A percentile compares a stretch with the other conserved stretches of the same genome.
These are phyloP conservation scores for Eupeodes luniger DNA, from an alignment of 2,888 invertebrate species.

Conservation along the genomic window DNA sequence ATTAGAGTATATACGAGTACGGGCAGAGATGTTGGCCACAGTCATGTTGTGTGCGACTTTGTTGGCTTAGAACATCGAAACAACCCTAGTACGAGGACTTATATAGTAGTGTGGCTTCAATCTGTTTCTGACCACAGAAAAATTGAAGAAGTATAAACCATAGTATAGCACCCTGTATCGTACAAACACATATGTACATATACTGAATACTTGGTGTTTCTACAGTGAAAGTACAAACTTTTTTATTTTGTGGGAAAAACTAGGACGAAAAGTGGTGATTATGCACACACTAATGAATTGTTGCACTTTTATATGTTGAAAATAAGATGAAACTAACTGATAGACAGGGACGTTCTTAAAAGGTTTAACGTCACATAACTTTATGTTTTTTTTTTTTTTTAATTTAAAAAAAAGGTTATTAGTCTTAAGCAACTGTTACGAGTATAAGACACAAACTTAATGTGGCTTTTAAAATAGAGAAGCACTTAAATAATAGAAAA, in stretches of 20 bases:
- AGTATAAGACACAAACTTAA: too few species aligned
- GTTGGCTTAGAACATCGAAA: conserved; percentile 25
- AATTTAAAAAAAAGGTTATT: too few species aligned
- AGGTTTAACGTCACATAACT: background rate
- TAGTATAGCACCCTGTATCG: background rate
- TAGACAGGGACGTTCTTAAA: background rate
- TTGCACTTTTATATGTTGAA: conserved; percentile 53
- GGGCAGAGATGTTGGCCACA: conserved; percentile 51
- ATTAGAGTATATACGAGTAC: conserved; percentile 38
- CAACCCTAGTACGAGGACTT: background rate
- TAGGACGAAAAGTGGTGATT: conserved; percentile 63
- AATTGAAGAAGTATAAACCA: conserved; percentile 13
- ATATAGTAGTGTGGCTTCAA: conserved; percentile 42
- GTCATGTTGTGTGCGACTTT: conserved; percentile 66
- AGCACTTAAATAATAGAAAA: too few species aligned
- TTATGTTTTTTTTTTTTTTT: too few species aligned
- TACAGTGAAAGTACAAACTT: background rate
- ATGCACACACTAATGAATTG: conserved; percentile 71
- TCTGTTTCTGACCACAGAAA: conserved; percentile 33
- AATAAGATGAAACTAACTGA: conserved; percentile 5
- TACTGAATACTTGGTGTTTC: too few species aligned
- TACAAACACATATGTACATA: background rate
- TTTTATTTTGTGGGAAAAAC: conserved; percentile 12
- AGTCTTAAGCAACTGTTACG: too few species aligned
- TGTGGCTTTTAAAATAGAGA: too few species aligned